Conservation (phyloP, 2,113 vertebrate genomes). For the Lycaon pictus region DNA sequence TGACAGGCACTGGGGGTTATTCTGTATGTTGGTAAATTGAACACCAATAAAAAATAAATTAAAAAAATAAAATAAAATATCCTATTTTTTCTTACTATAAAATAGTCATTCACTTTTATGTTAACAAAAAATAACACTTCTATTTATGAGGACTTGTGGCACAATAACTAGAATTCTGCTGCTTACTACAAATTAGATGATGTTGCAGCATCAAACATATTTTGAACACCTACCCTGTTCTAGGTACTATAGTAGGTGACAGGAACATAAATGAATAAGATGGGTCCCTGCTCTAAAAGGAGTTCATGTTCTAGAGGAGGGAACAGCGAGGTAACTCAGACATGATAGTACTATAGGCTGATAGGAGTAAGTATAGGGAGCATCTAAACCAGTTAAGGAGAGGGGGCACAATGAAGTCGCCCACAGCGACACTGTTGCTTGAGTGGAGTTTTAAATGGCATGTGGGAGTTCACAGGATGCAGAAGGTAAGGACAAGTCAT, state of each 20-base stretch:
- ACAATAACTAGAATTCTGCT: conserved; percentile 10
- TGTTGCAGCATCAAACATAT: neutral
- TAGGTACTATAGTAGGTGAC: neutral
- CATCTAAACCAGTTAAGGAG: neutral
- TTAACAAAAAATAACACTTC: conserved; percentile 20
- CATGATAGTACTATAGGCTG: neutral
- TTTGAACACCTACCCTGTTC: conserved; percentile 12
- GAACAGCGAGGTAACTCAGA: neutral
- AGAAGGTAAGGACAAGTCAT: neutral
- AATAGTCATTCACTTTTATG: neutral
- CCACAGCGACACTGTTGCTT: neutral
- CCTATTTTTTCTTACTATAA: conserved; percentile 35
- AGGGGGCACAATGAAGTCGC: neutral
- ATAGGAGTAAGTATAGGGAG: neutral
- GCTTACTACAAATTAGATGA: conserved; percentile 3
- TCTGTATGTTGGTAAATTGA: too few species aligned
- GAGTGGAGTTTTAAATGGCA: neutral
- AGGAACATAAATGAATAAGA: conserved; percentile 37
- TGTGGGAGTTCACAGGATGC: neutral
- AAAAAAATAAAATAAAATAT: neutral
- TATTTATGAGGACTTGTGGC: neutral
- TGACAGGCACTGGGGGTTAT: too few species aligned
- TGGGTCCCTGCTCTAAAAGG: neutral
- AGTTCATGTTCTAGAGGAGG: neutral
- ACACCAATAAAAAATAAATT: too few species aligned